phyloP scores from a whole-genome alignment of 2,888 invertebrate genomes.

The Nasonovia ribisnigri region DNA sequence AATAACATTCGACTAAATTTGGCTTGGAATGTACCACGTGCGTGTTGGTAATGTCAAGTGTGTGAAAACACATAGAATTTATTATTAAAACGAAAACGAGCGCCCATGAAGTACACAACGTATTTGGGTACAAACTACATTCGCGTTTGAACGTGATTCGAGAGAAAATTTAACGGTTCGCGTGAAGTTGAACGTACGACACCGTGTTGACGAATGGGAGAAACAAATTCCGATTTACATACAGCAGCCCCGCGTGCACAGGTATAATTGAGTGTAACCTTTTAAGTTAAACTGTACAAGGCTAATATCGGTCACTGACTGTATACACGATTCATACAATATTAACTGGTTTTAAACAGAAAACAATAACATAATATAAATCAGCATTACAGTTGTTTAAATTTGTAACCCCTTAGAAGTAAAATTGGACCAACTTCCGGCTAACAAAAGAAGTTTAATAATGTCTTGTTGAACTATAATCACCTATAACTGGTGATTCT shows the following conservation, averaged over 20 bases:
- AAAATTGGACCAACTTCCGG: conserved; percentile 51
- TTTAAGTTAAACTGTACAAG: conserved; percentile 49
- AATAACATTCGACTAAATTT: conserved; percentile 45
- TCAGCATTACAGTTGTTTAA: background rate
- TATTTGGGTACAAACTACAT: background rate
- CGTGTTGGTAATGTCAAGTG: background rate
- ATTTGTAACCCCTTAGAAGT: conserved; percentile 25
- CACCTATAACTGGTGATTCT: conserved; percentile 42
- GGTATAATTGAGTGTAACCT: conserved; percentile 49
- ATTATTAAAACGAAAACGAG: conserved; percentile 3
- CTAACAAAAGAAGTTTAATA: conserved; percentile 43
- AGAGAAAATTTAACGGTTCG: conserved; percentile 30
- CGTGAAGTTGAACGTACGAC: background rate
- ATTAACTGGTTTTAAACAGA: conserved; percentile 44
- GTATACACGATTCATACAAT: conserved; percentile 30
- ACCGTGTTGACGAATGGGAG: background rate
- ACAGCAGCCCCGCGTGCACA: conserved; percentile 41
- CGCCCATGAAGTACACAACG: background rate
- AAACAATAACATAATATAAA: conserved; percentile 50
- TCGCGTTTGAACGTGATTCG: conserved; percentile 9
- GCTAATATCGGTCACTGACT: conserved; percentile 63
- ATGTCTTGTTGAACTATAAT: background rate
- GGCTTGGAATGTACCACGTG: conserved; percentile 23
- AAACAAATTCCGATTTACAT: conserved; percentile 44
- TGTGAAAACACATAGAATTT: conserved; percentile 36